Evolutionary conservation across 1,140 invertebrate genomes (phyloP), one percentile per base, ranked within the genome.

Genomic region (Centruroides sculpturatus): DNA sequence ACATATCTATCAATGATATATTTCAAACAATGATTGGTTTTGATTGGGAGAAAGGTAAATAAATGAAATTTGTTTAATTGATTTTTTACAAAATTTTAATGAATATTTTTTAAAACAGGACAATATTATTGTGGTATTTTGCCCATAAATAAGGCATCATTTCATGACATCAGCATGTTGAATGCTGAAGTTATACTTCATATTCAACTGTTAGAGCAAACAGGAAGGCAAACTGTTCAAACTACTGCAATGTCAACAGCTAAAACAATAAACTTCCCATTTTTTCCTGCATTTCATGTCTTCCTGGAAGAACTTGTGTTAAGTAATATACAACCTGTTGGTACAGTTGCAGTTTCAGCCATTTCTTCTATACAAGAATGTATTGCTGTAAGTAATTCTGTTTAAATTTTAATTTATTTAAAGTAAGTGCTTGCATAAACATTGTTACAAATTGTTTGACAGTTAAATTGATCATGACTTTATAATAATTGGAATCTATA

Each of bases 281-380:
- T 74, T 56, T 49, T 71, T 3, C 73, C 74, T 47, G 67, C 73
- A 41, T 74, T 75, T 59, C 66, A 71, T 62, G 64, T 75, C 3
- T 56, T 55, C 23, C 55, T 62, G 35, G 52, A 59, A 13, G 63
- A 64, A 47, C 46, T 64, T 36, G n/a, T 59, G 11, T 53, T 64
- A 10, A 55, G 56, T 23, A 60, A 58, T 59, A 10, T 62, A 6
- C 56, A 64, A 41, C 57, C 35, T 55, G 13, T 34, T 34, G 57
- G 47, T 55, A 53, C 52, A 10, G 35, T 64, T 5, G 51, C 60
- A 23, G 47, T 64, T 48, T 59, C 59, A 7, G 63, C 59, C 11
- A 59, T 54, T n/a, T 53, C 56, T 49, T 34, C 61, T 13, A 57
- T 62, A 35, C 61, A 62, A 12, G 53, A 54, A 35, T 62, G 61